Evolutionary conservation across 2,113 vertebrate species (phyloP), one percentile per base, ranked within the genome.

Genomic region (Oncorhynchus nerka): DNA sequence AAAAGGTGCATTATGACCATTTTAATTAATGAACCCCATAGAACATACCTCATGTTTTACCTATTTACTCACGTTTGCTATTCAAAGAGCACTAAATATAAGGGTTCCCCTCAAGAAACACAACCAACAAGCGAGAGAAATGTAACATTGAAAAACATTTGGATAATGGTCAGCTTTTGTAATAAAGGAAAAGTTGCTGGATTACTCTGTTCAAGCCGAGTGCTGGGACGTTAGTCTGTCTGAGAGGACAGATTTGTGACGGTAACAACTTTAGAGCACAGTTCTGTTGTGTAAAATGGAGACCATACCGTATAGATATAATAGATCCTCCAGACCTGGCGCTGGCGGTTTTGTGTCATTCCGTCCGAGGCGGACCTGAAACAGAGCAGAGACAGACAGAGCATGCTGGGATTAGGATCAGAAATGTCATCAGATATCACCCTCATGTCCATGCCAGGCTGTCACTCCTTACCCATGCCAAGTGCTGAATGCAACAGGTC

Each of bases 311-410:
- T 93, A 71, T 75, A 59, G 75, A 81, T 92, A 94, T 81, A 94
- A 91, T 5, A 94, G 86, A 81, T 94, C 90, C 88, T 94, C 93
- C 4, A 93, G 88, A 62, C 92, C 93, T 0, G 92, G 92, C 68
- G 92, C 91, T 2, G 83, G 81, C 0, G 92, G 92, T 68, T 76
- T 84, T 34, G 84, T 92, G 82, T 92, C 89, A 3, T 89, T 92
- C 8, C 86, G 86, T 59, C 93, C 92, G 62, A 74, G 75, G 55
- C 92, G 85, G 59, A 94, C 92, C 94, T 94, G 77, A 83, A 75
- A 84, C 5, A 73, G 1, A 81, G 77, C 65, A 91, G 48, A 88
- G 4, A 30, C 48, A 66, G 13, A 48, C 57, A 65, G 34, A 75
- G 64, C 22, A 62, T n/a, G 55, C 55, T 34, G 20, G 12, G 24